phyloP scores from a whole-genome alignment of 2,113 vertebrate genomes.

The Riparia riparia region DNA sequence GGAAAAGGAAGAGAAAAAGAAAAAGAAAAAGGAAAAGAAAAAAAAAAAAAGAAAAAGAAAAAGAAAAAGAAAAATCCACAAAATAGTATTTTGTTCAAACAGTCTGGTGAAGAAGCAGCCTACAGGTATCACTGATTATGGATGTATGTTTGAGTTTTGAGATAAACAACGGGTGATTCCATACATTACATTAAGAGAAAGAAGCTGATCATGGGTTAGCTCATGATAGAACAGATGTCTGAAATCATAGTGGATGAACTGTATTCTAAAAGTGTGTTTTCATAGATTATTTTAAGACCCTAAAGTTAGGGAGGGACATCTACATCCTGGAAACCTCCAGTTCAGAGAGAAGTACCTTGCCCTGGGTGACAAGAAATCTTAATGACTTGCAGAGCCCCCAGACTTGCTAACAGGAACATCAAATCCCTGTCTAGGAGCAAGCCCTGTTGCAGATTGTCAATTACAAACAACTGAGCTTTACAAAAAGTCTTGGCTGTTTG shows the following conservation, averaged over 20 bases:
- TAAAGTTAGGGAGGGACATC: neutral
- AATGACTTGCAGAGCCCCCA: neutral
- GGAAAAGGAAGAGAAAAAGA: too few relatives aligned
- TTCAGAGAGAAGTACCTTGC: neutral
- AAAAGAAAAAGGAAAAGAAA: neutral
- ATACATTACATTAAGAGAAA: neutral
- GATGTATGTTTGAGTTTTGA: neutral
- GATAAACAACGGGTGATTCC: neutral
- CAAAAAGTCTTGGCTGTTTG: neutral
- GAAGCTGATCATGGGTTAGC: neutral
- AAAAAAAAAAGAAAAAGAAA: neutral
- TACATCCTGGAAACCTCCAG: neutral
- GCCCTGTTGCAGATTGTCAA: neutral
- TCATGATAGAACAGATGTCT: neutral
- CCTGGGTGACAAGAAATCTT: neutral
- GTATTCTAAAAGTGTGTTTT: neutral
- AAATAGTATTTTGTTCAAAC: neutral
- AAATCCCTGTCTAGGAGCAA: neutral
- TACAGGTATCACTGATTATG: neutral
- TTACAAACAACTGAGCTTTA: neutral
- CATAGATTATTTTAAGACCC: neutral
- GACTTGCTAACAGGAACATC: neutral
- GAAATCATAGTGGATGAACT: neutral
- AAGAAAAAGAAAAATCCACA: accelerated
- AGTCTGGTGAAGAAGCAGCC: neutral